Evolutionary conservation across 2,113 vertebrate genomes (phyloP).

Genomic region (Crotalus helleri): DNA sequence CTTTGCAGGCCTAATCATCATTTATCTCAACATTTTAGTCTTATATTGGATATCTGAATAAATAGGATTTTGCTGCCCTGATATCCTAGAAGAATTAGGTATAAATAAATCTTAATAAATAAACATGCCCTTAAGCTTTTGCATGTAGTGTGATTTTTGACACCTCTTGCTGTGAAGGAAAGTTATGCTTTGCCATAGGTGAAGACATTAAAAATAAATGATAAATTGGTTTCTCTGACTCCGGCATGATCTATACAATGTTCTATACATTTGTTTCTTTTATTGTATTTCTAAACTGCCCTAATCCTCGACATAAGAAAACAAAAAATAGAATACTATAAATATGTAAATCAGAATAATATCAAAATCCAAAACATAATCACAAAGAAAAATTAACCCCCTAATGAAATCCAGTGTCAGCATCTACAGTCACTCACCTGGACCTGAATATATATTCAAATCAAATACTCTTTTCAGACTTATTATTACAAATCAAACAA

Average conservation of each 20-base stretch:
- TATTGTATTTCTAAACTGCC: neutral
- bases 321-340: neutral
- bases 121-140: conserved; percentile 41
- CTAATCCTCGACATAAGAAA: neutral
- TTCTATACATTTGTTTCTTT: neutral
- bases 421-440: neutral
- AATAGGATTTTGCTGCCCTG: neutral
- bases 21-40: neutral
- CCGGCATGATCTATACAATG: rapidly evolving
- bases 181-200: conserved; percentile 27
- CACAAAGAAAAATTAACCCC: neutral
- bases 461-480: neutral
- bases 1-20: neutral
- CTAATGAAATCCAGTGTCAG: neutral
- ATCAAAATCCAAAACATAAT: neutral
- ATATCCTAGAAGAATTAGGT: neutral
- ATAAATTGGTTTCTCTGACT: conserved; percentile 33
- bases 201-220: conserved; percentile 49
- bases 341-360: neutral
- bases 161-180: conserved; percentile 48
- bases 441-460: neutral
- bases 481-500: neutral
- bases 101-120: neutral
- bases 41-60: neutral
- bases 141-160: conserved; percentile 40